Evolutionary conservation across 53 echinoderm and acorn worm genomes (phyloP).

Genomic region (Hippasteria phrygiana): DNA sequence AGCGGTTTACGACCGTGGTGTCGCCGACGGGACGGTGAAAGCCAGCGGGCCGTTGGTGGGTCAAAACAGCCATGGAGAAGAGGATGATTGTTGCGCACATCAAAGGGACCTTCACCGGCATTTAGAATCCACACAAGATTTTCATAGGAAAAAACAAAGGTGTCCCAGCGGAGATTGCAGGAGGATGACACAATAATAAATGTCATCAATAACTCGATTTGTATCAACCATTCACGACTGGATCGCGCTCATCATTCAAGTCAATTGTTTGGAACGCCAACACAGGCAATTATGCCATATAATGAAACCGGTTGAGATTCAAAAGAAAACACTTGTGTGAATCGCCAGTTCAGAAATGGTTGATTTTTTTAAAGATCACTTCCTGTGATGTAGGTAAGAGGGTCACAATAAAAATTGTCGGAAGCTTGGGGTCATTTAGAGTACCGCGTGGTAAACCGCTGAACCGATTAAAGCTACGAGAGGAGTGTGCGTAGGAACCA

Average conservation of each 20-base stretch:
- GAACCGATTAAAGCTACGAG: neutral
- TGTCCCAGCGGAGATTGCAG: slow-evolving; percentile 19
- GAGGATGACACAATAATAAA: slow-evolving; percentile 4
- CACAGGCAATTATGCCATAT: slow-evolving; percentile 7
- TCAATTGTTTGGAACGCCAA: slow-evolving; percentile 2
- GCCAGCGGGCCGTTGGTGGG: slow-evolving; percentile 19
- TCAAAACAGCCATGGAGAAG: neutral
- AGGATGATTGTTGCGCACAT: neutral
- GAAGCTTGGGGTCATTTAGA: neutral
- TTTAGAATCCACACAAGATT: neutral
- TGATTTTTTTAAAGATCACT: neutral
- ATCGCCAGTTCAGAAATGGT: neutral
- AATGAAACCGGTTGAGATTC: slow-evolving; percentile 13
- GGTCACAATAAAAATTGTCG: neutral
- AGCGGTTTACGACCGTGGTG: slow-evolving; percentile 59
- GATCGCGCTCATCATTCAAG: slow-evolving; percentile 10
- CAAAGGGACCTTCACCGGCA: neutral
- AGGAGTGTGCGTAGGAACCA: neutral
- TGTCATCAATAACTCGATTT: slow-evolving; percentile 5
- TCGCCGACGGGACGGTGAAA: slow-evolving; percentile 17
- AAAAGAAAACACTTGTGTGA: slow-evolving; percentile 1
- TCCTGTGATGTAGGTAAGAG: neutral
- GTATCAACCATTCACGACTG: slow-evolving; percentile 19
- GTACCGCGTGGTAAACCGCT: neutral
- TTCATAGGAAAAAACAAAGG: slow-evolving; percentile 33